Conservation (phyloP, 2,113 vertebrate species). For the Trematomus loennbergii region DNA sequence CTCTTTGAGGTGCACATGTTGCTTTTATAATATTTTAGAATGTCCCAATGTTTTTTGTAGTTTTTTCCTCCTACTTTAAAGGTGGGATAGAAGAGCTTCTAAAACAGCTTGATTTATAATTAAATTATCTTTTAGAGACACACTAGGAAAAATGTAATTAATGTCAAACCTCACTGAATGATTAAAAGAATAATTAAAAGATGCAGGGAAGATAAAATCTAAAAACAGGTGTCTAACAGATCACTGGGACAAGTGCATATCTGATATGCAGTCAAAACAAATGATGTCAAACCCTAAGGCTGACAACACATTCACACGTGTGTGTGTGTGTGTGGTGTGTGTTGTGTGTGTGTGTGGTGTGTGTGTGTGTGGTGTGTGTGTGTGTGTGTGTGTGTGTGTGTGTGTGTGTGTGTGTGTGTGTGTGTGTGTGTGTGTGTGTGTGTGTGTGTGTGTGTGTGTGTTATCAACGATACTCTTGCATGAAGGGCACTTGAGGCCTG, state of each 20-base stretch:
- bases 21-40: no score
- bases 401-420: no score
- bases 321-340: no score
- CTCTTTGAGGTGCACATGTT: no score
- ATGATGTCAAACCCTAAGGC: neutral
- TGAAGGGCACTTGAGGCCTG: constrained; percentile 44
- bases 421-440: no score
- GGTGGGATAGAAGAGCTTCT: neutral
- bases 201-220: neutral
- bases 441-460: neutral
- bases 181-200: neutral
- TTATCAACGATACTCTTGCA: constrained; percentile 26
- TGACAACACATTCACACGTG: neutral
- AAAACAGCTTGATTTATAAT: neutral
- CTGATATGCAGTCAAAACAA: constrained; percentile 10
- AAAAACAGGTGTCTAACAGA: neutral
- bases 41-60: no score
- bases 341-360: neutral
- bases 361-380: constrained; percentile 1
- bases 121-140: neutral
- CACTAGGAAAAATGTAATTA: neutral
- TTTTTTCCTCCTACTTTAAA: neutral
- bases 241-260: constrained; percentile 17
- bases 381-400: no score
- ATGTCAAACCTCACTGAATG: neutral